A percentile compares a stretch with the other conserved stretches of the same genome.
Conservation (phyloP, 2,797 vertebrate species). For the Acomys russatus region DNA sequence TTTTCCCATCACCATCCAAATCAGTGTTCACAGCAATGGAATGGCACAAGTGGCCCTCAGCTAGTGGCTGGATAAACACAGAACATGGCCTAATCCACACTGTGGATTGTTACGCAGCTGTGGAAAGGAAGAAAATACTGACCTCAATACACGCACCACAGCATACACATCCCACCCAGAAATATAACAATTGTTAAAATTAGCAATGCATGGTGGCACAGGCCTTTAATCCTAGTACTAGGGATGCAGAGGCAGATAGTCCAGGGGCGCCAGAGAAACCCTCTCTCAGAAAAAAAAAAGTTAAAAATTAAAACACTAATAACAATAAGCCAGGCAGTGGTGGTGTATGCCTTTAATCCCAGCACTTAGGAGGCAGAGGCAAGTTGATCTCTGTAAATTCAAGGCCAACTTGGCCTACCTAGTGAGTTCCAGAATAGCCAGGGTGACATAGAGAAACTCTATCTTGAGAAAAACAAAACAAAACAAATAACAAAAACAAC, state of each 20-base stretch:
- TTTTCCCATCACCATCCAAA: neutral
- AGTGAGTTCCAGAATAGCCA: neutral
- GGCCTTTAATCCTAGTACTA: too few species aligned
- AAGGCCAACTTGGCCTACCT: neutral
- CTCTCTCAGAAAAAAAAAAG: too few species aligned
- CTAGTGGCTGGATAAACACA: neutral
- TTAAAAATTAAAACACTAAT: too few species aligned
- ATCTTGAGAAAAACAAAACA: neutral
- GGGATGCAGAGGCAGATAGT: too few species aligned
- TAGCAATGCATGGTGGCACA: too few species aligned
- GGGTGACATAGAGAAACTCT: neutral
- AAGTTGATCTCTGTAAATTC: neutral
- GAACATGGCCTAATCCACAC: neutral
- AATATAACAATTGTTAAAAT: neutral
- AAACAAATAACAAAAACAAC: neutral
- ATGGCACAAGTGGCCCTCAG: too few species aligned
- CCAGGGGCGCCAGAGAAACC: too few species aligned
- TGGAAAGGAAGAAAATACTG: neutral
- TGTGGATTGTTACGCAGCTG: neutral
- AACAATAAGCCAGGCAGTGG: neutral
- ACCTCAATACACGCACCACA: neutral
- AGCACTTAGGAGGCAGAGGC: neutral
- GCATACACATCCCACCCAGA: neutral
- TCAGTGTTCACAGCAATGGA: too few species aligned
- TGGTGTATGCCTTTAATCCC: neutral